These are phyloP conservation scores for Balearica regulorum DNA, from an alignment of 2,797 vertebrate species.

Conservation along the genomic window DNA sequence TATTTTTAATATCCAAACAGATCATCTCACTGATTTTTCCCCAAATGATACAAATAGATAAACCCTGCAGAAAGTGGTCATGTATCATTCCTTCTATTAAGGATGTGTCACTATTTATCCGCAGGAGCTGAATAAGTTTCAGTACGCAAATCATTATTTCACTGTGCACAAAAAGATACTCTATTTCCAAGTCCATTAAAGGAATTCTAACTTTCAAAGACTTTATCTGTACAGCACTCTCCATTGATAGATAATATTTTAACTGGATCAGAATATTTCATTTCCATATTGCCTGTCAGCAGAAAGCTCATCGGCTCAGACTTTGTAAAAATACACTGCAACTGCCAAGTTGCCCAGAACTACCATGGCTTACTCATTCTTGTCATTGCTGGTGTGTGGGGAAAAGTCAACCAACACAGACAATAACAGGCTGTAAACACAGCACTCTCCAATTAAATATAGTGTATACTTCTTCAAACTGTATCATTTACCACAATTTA, in stretches of 20 bases:
- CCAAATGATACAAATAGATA: not conserved
- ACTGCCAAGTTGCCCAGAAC: not conserved
- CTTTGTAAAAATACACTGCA: not conserved
- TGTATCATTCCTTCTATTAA: not conserved
- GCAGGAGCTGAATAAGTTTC: not conserved
- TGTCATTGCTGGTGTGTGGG: not conserved
- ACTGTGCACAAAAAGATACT: not conserved
- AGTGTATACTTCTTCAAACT: not conserved
- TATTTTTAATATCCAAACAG: not conserved
- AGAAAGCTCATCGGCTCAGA: not conserved
- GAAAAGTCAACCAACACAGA: not conserved
- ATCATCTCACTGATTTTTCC: not conserved
- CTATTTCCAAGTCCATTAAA: not conserved
- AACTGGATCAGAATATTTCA: not conserved
- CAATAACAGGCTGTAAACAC: not conserved
- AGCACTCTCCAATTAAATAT: not conserved
- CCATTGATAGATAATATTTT: not conserved
- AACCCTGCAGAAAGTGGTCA: not conserved
- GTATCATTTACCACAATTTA: not conserved
- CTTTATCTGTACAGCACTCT: not conserved
- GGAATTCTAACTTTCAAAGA: not conserved
- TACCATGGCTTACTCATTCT: not conserved
- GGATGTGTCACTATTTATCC: not conserved
- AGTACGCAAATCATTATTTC: not conserved
- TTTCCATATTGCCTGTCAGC: not conserved